Conservation (phyloP, 2,888 invertebrate genomes). For the Lypha dubia region DNA sequence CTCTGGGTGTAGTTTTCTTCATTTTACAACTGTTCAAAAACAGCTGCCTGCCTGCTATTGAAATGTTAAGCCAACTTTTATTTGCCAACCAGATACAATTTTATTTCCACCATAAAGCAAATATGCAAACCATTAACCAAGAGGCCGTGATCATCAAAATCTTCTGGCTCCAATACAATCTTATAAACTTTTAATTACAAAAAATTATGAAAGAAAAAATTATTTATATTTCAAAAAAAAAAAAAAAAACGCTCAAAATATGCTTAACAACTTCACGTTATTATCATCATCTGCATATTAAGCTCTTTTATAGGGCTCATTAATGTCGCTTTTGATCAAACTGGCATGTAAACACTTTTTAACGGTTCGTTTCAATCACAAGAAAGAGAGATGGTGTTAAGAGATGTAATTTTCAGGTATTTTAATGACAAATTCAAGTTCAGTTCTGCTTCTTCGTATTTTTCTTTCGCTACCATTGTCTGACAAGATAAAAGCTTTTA, state of each 20-base stretch:
- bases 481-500: slow-evolving; percentile 70
- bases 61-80: too few species aligned
- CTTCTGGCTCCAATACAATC: neutral
- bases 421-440: slow-evolving; percentile 62
- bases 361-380: neutral
- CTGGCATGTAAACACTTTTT: slow-evolving; percentile 33
- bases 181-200: slow-evolving; percentile 11
- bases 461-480: slow-evolving; percentile 22
- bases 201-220: neutral
- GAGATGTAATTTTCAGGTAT: slow-evolving; percentile 63
- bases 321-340: slow-evolving; percentile 49
- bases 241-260: too few species aligned
- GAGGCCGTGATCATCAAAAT: neutral
- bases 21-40: neutral
- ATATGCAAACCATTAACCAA: neutral
- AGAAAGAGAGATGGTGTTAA: slow-evolving; percentile 65
- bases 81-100: too few species aligned
- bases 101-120: neutral
- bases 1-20: neutral
- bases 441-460: neutral
- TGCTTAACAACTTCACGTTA: neutral
- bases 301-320: slow-evolving; percentile 42
- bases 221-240: too few species aligned
- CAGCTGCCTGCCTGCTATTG: too few species aligned
- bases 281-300: slow-evolving; percentile 23